Evolutionary conservation across 2,888 invertebrate species (phyloP), one percentile per base, ranked within the genome.

Genomic region (Andrena flavipes): DNA sequence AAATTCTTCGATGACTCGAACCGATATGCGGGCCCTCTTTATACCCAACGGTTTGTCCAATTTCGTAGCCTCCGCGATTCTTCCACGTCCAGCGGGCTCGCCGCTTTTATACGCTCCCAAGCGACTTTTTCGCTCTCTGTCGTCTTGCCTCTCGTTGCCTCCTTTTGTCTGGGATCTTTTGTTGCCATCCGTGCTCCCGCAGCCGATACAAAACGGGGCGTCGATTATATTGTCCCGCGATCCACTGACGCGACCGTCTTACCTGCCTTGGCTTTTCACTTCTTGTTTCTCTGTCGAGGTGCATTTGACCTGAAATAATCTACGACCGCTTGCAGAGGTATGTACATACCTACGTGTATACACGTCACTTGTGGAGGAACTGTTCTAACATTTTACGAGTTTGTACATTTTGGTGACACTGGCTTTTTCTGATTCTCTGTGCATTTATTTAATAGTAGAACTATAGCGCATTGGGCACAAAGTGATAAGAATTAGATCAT

Each of bases 11-110:
- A 80, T 76, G 65, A 76, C 33, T 73, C 76, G 60, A 62, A 67
- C 29, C 65, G 82, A 80, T 80, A 83, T 73, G 82, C 82, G 80
- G 82, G 82, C 49, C 65, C 65, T 64, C 71, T 72, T 83, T 80
- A 67, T 78, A 70, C 54, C 56, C 54, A 26, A 51, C 33, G 54
- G 59, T 83, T 80, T 68, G 62, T 59, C 80, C 76, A 80, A 83
- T 80, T 83, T 60, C 62, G 69, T 75, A 49, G 60, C 72, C 68
- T 54, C 62, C 13, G 80, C 73, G 35, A 75, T 76, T 65, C 73
- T 33, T 74, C 26, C 63, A 64, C 76, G 76, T 76, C 54, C 64
- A 0, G 49, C 23, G 30, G 67, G 64, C 54, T 75, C 71, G 49
- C 62, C 59, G 73, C 67, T 49, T 62, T 64, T 65, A 26, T 56